These are phyloP conservation scores for Tiphia femorata DNA, from an alignment of 2,888 invertebrate species.

Conservation along the genomic window DNA sequence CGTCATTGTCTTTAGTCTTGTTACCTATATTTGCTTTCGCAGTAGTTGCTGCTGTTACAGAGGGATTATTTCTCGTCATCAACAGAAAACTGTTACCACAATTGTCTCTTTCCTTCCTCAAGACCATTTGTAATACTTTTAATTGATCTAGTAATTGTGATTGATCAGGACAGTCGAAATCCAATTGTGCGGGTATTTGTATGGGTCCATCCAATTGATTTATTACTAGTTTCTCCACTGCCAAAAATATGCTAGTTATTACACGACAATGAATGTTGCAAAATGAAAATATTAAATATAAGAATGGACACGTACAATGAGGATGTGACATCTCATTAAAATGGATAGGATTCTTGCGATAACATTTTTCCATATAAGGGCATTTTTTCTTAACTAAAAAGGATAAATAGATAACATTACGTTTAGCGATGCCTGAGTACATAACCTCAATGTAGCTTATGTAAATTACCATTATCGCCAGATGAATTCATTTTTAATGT, in stretches of 20 bases:
- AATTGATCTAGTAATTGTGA: conserved; percentile 57
- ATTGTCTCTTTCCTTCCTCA: conserved; percentile 60
- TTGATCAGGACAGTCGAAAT: conserved; percentile 53
- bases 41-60: not conserved
- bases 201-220: conserved; percentile 73
- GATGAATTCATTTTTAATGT: conserved; percentile 8
- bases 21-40: not conserved
- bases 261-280: too few relatives aligned
- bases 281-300: too few relatives aligned
- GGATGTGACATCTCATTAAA: conserved; percentile 85
- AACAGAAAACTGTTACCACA: conserved; percentile 8
- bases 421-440: too few relatives aligned
- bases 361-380: conserved; percentile 83
- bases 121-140: conserved; percentile 66
- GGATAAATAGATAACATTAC: not conserved
- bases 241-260: conserved; percentile 35
- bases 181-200: conserved; percentile 48
- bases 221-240: conserved; percentile 78
- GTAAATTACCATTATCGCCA: conserved; percentile 12
- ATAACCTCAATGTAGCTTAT: not conserved
- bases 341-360: conserved; percentile 87
- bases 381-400: conserved; percentile 72
- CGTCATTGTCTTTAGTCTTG: conserved; percentile 14
- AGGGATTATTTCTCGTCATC: conserved; percentile 1
- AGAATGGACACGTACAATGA: conserved; percentile 75